Evolutionary conservation across 2,797 vertebrate species (phyloP).

Genomic region (Rallus crepitans): DNA sequence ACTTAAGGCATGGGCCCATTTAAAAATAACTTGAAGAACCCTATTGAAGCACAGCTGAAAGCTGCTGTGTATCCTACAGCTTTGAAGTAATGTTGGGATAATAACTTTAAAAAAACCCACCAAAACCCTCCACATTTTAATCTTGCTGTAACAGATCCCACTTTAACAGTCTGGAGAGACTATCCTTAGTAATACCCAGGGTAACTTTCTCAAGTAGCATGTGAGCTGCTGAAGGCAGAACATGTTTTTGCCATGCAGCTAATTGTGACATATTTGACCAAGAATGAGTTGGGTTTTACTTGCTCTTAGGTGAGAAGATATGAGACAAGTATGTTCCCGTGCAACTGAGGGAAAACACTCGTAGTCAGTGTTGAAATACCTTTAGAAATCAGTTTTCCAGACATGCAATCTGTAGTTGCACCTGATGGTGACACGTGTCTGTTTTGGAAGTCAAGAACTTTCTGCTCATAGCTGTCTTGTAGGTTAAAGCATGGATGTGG

Average conservation of each 20-base stretch:
- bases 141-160: slow-evolving; percentile 21
- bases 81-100: not conserved
- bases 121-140: not conserved
- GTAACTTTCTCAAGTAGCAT: not conserved
- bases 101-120: not conserved
- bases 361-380: not conserved
- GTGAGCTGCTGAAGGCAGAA: slow-evolving; percentile 16
- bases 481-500: not conserved
- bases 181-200: slow-evolving; percentile 9
- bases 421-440: not conserved
- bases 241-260: not conserved
- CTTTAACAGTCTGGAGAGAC: not conserved
- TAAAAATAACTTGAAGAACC: slow-evolving; percentile 41
- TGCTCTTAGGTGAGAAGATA: not conserved
- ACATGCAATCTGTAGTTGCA: not conserved
- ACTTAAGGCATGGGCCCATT: not conserved
- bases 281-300: slow-evolving; percentile 33
- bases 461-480: not conserved
- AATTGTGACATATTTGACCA: slow-evolving; percentile 37
- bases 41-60: not conserved
- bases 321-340: not conserved
- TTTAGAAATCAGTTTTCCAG: not conserved
- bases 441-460: not conserved
- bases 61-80: not conserved
- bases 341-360: not conserved